These are phyloP conservation scores for Cyclina sinensis DNA, from an alignment of 1,140 invertebrate species.

Conservation along the genomic window DNA sequence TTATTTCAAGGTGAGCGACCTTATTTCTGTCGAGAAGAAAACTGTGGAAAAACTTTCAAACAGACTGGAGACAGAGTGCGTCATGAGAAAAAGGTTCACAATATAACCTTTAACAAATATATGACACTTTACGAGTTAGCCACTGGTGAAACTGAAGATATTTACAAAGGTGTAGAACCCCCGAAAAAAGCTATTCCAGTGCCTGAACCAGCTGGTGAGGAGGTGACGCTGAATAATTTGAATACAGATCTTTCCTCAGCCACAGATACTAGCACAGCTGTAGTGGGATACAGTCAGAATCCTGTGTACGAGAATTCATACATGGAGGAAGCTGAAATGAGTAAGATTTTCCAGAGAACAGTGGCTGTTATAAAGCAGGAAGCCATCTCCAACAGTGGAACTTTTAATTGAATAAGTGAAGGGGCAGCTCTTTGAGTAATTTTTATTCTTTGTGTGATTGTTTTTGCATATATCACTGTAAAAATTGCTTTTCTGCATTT, in stretches of 20 bases:
- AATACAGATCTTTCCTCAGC: background rate
- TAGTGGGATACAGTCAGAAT: background rate
- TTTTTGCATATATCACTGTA: too few relatives aligned
- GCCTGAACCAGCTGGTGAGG: background rate
- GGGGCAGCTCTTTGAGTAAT: background rate
- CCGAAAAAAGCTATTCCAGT: background rate
- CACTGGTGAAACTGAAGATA: slow-evolving; percentile 18
- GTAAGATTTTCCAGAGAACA: slow-evolving; percentile 25
- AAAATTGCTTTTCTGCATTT: too few relatives aligned
- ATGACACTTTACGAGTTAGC: slow-evolving; percentile 39
- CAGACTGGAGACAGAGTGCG: slow-evolving; percentile 20
- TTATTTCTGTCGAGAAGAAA: slow-evolving; percentile 33
- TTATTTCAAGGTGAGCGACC: slow-evolving; percentile 20
- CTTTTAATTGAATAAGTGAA: background rate
- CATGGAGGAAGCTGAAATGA: slow-evolving; percentile 34
- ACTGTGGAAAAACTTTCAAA: slow-evolving; percentile 34
- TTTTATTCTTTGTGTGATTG: background rate
- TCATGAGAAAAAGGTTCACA: slow-evolving; percentile 38
- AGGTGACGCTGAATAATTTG: background rate
- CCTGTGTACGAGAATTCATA: background rate
- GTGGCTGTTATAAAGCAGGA: slow-evolving; percentile 12
- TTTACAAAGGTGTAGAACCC: background rate
- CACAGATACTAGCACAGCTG: background rate
- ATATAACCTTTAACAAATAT: slow-evolving; percentile 28
- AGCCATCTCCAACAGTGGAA: slow-evolving; percentile 4